A percentile compares a stretch with the other conserved stretches of the same genome.
phyloP scores from a whole-genome alignment of 1,140 invertebrate genomes.

The Parasteatoda tepidariorum region DNA sequence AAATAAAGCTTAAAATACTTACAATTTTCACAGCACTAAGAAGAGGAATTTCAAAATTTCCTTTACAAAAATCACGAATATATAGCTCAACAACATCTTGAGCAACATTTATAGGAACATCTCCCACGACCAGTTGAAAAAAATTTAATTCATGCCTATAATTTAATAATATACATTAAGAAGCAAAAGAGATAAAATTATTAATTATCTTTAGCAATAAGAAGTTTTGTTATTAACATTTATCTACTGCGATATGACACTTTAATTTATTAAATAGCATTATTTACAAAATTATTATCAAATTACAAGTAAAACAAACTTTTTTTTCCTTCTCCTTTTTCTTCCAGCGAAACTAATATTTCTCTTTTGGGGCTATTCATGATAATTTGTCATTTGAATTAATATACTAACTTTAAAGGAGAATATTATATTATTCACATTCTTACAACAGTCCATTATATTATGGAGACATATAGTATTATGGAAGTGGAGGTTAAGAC shows the following conservation, averaged over 20 bases:
- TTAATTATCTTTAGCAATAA: constrained; percentile 18
- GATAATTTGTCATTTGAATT: too few species aligned
- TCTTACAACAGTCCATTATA: too few species aligned
- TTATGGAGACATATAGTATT: too few species aligned
- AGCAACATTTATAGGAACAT: constrained; percentile 83
- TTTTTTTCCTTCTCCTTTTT: too few species aligned
- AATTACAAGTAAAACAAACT: too few species aligned
- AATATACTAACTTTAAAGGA: too few species aligned
- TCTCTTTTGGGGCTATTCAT: too few species aligned
- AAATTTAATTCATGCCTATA: constrained; percentile 76
- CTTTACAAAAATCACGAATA: constrained; percentile 82
- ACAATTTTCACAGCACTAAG: constrained; percentile 78
- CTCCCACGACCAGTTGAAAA: constrained; percentile 82
- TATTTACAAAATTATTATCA: too few species aligned
- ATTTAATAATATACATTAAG: too few species aligned
- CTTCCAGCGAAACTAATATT: too few species aligned
- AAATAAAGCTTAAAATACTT: constrained; percentile 64
- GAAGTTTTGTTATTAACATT: neutral
- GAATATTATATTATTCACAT: too few species aligned
- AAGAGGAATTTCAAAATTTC: constrained; percentile 84
- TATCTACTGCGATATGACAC: constrained; percentile 4
- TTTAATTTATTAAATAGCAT: constrained; percentile 27
- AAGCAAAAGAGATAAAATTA: constrained; percentile 62
- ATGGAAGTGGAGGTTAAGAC: too few species aligned
- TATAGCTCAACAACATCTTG: constrained; percentile 83